Conservation (phyloP, 92 coral and sea anemone genomes). For the Heliopora coerulea region DNA sequence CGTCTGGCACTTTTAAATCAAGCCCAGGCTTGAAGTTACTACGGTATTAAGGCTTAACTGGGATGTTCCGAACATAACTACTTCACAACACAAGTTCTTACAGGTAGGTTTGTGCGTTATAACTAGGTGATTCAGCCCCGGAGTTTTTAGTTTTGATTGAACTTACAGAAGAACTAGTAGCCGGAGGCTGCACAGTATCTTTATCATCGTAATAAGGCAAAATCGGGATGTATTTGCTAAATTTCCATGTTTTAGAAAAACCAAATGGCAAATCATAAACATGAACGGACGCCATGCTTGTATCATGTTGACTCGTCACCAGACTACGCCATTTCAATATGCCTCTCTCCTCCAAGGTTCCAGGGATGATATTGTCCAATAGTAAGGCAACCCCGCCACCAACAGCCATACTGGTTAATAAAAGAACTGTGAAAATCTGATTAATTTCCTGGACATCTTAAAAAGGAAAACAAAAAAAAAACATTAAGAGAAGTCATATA, state of each 20-base stretch:
- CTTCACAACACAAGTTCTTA: too few relatives aligned
- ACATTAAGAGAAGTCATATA: too few relatives aligned
- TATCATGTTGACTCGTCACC: conserved; percentile 44
- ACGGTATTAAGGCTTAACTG: too few relatives aligned
- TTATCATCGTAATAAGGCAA: conserved; percentile 32
- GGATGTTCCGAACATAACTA: too few relatives aligned
- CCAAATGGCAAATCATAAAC: conserved; percentile 34
- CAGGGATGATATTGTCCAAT: conserved; percentile 94
- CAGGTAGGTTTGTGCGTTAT: too few relatives aligned
- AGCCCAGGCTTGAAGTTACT: too few relatives aligned
- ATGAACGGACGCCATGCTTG: conserved; percentile 25
- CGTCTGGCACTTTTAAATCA: too few relatives aligned
- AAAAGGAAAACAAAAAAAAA: not conserved
- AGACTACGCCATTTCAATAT: conserved; percentile 69
- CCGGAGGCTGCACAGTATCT: not conserved
- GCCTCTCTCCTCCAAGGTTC: conserved; percentile 87
- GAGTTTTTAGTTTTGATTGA: too few relatives aligned
- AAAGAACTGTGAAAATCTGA: conserved; percentile 79
- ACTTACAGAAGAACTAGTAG: too few relatives aligned
- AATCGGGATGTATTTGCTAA: conserved; percentile 30
- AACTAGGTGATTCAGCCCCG: too few relatives aligned
- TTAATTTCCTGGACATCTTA: conserved; percentile 65
- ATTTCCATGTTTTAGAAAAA: conserved; percentile 16
- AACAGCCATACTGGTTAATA: conserved; percentile 86
- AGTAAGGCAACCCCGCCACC: conserved; percentile 78